Evolutionary conservation across 2,888 invertebrate genomes (phyloP), one percentile per base, ranked within the genome.

Genomic region (Strigamia transsilvanica): DNA sequence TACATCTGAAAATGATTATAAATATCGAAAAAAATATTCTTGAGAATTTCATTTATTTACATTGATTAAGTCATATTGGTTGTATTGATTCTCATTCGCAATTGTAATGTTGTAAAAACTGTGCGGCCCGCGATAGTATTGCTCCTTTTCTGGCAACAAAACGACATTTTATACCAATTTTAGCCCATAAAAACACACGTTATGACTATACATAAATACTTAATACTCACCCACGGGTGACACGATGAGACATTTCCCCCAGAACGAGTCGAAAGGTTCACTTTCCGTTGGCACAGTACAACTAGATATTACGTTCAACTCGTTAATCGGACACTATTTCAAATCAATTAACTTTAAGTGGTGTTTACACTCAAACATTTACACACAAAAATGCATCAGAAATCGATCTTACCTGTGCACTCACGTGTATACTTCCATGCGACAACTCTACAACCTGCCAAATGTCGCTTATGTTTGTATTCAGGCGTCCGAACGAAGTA

Each of bases 351-450:
- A 61, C 9, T 12, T 61, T 12, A 23, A 15, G 61, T 18, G 21
- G 18, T 61, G 18, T 61, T 18, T 18, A 9, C 9, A 2, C 61
- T 23, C 61, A 7, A n/a, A 51, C 10, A 51, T 51, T 51, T 51
- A 51, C 10, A 51, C 61, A 6, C 3, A 23, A 61, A n/a, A n/a
- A n/a, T n/a, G 10, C 12, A 46, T 15, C 46, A 46, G 3, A 46
- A 61, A 61, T 61, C 61, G 61, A 61, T 61, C 21, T 18, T 61
- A 61, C 61, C 61, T 61, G 61, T 21, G 23, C 2, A 61, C 61
- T 61, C 2, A 61, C 46, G 46, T 7, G 4, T 46, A 46, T 46
- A 13, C 15, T 46, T 15, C 12, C 2, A 46, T 12, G 4, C 7
- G 15, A 13, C 46, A 46, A 46, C 13, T 46, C 46, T 3, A 46